Conservation (phyloP, 1,140 invertebrate genomes). For the Lepidurus arcticus region DNA sequence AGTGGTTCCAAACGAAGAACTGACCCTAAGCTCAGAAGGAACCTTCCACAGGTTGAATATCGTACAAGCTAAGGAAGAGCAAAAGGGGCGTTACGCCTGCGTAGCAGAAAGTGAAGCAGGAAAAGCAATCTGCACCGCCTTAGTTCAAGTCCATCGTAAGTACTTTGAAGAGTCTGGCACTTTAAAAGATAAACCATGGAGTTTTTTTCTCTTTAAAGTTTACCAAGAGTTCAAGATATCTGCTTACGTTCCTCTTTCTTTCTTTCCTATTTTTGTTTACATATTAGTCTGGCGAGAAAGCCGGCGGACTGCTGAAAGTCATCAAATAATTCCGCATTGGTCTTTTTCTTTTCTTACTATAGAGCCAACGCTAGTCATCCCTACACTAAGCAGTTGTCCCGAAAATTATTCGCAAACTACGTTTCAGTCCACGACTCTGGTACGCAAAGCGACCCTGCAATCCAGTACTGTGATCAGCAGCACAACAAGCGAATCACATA, state of each 20-base stretch:
- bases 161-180: background rate
- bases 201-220: background rate
- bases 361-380: background rate
- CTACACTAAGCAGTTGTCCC: background rate
- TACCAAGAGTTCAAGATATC: background rate
- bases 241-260: background rate
- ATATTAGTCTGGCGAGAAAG: too few relatives aligned
- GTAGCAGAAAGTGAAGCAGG: constrained; percentile 68
- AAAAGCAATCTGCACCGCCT: constrained; percentile 59
- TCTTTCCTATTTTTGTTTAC: background rate
- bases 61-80: constrained; percentile 49
- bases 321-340: too few relatives aligned
- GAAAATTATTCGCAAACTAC: constrained; percentile 22
- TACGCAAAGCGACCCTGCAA: constrained; percentile 10
- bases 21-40: constrained; percentile 62
- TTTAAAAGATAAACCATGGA: background rate
- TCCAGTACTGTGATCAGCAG: constrained; percentile 29
- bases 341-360: background rate
- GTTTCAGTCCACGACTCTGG: constrained; percentile 9
- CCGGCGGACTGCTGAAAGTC: too few relatives aligned
- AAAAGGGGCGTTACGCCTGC: constrained; percentile 62
- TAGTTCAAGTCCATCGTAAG: constrained; percentile 48
- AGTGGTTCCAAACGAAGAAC: constrained; percentile 59
- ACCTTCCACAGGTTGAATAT: constrained; percentile 63
- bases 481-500: constrained; percentile 30